phyloP scores from a whole-genome alignment of 92 coral and sea anemone species.

The Bergia sp. region DNA sequence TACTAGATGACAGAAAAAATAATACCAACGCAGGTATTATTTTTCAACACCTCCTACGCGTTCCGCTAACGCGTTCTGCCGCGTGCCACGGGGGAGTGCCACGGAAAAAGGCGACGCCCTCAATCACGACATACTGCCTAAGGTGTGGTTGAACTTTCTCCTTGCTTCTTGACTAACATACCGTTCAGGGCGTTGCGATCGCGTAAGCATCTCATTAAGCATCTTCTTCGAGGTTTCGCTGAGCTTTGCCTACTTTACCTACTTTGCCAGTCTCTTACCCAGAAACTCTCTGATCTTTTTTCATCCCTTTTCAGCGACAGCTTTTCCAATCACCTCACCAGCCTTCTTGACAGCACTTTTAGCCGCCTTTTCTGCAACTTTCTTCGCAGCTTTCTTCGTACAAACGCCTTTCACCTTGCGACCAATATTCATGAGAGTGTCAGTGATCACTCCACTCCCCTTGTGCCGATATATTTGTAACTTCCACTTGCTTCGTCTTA shows the following conservation, averaged over 20 bases:
- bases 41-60: too few species aligned
- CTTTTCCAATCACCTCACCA: not conserved
- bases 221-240: not conserved
- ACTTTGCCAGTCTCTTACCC: too few species aligned
- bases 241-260: not conserved
- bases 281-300: not conserved
- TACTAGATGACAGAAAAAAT: not conserved
- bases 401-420: not conserved
- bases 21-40: too few species aligned
- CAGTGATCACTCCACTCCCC: not conserved
- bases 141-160: not conserved
- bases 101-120: too few species aligned
- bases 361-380: not conserved
- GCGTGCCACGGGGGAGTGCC: too few species aligned
- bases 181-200: not conserved
- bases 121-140: not conserved
- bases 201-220: not conserved
- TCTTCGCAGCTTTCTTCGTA: not conserved
- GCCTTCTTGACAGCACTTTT: not conserved
- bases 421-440: slow-evolving; percentile 3
- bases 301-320: not conserved
- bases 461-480: not conserved
- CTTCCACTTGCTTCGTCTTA: not conserved
- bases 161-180: too few species aligned
- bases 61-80: too few species aligned